A percentile compares a stretch with the other conserved stretches of the same genome.
Evolutionary conservation across 1,140 invertebrate genomes (phyloP).

Genomic region (Drosophila repletoides): DNA sequence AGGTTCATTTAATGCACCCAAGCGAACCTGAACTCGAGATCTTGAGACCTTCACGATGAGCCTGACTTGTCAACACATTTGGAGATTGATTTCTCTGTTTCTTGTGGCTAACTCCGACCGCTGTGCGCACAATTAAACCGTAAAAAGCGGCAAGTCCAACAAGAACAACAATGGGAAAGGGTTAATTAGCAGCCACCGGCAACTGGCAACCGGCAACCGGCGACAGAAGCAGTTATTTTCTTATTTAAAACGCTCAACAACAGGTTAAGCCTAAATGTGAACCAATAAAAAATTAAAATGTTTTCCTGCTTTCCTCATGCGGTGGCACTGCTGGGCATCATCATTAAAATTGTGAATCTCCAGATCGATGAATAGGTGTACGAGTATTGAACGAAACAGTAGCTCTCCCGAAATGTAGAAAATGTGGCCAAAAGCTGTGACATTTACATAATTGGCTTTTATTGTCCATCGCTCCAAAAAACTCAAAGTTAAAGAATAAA

Average conservation of each 20-base stretch:
- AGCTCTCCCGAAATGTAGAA: conserved; percentile 21
- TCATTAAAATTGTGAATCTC: conserved; percentile 34
- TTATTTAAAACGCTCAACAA: conserved; percentile 77
- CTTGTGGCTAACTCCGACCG: conserved; percentile 29
- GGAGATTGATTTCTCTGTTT: conserved; percentile 75
- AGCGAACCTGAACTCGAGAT: conserved; percentile 32
- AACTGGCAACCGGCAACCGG: conserved; percentile 12
- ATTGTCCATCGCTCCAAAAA: conserved; percentile 49
- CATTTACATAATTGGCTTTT: conserved; percentile 78
- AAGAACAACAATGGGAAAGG: conserved; percentile 32
- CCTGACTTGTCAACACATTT: conserved; percentile 67
- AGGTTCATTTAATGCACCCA: conserved; percentile 58
- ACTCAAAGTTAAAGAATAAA: conserved; percentile 4
- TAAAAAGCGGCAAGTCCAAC: conserved; percentile 54
- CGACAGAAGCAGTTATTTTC: conserved; percentile 78
- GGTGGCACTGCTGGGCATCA: conserved; percentile 22
- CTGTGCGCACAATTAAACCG: conserved; percentile 64
- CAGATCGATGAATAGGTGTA: conserved; percentile 5
- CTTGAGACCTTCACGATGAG: conserved; percentile 20
- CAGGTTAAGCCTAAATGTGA: conserved; percentile 61
- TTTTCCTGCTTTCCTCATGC: conserved; percentile 44
- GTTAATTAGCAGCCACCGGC: conserved; percentile 64
- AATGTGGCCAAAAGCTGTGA: conserved; percentile 41
- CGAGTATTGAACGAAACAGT: conserved; percentile 30
- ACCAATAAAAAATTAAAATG: conserved; percentile 75